Conservation (phyloP, 2,888 invertebrate species). For the Ophion obscuratus region DNA sequence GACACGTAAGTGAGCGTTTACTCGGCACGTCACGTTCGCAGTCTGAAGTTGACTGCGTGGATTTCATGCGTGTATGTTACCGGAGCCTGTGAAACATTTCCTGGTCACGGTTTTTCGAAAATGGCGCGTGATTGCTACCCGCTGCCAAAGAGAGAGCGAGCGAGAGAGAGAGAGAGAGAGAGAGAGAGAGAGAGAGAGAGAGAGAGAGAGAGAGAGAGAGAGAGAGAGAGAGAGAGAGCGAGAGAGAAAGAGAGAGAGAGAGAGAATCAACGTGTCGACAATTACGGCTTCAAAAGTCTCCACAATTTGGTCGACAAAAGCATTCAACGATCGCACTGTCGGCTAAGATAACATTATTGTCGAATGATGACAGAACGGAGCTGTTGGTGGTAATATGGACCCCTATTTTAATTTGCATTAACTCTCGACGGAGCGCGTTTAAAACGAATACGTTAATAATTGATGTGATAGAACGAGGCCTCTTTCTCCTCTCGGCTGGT, state of each 20-base stretch:
- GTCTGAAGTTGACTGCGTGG: constrained; percentile 26
- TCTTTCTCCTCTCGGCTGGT: neutral
- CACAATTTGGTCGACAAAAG: neutral
- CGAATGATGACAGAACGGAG: neutral
- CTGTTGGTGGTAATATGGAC: neutral
- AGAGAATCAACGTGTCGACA: neutral
- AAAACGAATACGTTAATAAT: neutral
- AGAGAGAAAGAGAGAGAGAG: neutral
- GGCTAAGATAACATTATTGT: neutral
- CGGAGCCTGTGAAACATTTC: neutral
- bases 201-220: neutral
- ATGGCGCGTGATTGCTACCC: neutral
- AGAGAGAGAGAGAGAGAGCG: too few relatives aligned
- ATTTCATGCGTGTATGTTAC: neutral
- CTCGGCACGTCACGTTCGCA: constrained; percentile 72
- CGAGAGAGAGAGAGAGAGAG: too few relatives aligned
- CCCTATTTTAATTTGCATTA: neutral
- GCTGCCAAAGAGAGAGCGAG: too few relatives aligned
- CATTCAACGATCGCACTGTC: neutral
- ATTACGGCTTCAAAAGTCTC: neutral
- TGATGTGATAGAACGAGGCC: neutral
- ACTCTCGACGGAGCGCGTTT: neutral
- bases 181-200: neutral
- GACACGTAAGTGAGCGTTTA: constrained; percentile 72
- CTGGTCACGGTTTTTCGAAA: constrained; percentile 5